Conservation (phyloP, 2,113 vertebrate species). For the Excalfactoria chinensis region DNA sequence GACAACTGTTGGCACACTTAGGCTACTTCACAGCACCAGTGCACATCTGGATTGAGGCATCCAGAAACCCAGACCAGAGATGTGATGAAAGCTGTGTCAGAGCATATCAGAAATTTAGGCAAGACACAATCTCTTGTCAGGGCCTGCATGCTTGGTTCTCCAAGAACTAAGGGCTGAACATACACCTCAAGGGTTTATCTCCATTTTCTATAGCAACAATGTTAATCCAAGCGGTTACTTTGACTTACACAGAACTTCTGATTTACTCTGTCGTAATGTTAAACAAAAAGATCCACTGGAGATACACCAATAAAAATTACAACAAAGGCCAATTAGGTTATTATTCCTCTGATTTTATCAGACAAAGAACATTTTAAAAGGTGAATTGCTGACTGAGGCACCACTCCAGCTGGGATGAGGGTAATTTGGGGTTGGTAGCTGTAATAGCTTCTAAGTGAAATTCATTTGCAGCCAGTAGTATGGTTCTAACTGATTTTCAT, state of each 20-base stretch:
- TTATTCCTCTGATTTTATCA: slow-evolving; percentile 20
- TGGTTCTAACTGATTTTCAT: slow-evolving; percentile 36
- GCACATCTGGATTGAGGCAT: neutral
- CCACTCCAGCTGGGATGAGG: neutral
- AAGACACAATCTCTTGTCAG: neutral
- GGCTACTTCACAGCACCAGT: neutral
- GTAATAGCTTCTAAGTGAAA: slow-evolving; percentile 43
- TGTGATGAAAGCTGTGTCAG: too few species aligned
- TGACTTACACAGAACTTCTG: neutral
- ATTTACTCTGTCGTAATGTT: neutral
- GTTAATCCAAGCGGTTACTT: slow-evolving; percentile 6
- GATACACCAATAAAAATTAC: slow-evolving; percentile 24
- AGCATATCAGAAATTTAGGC: neutral
- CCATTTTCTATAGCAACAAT: neutral
- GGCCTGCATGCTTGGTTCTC: neutral
- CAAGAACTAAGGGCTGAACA: neutral
- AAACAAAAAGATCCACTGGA: slow-evolving; percentile 25
- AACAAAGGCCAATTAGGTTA: slow-evolving; percentile 3
- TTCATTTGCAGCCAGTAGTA: slow-evolving; percentile 28
- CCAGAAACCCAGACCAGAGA: neutral
- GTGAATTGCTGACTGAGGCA: slow-evolving; percentile 47
- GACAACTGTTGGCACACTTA: neutral
- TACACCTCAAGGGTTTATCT: neutral
- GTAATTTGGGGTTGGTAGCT: slow-evolving; percentile 41
- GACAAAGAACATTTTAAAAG: slow-evolving; percentile 47